These are phyloP conservation scores for Lasiommata megera DNA, from an alignment of 2,888 invertebrate species.

Conservation along the genomic window DNA sequence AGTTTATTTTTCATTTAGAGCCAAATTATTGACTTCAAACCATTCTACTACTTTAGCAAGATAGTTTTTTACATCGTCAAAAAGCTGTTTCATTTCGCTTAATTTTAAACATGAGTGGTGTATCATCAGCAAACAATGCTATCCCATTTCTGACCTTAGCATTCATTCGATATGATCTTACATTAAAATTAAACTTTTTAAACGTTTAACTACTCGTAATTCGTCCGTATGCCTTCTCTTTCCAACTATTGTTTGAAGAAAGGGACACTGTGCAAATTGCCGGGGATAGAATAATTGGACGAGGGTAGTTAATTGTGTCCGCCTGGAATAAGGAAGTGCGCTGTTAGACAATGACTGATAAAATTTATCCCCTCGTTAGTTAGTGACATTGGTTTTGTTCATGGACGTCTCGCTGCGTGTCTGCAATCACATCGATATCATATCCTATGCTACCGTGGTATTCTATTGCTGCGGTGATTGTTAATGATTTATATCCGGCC, in stretches of 20 bases:
- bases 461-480: too few relatives aligned
- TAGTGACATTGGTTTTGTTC: background rate
- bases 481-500: too few relatives aligned
- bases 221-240: conserved; percentile 6
- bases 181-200: conserved; percentile 1
- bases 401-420: background rate
- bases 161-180: background rate
- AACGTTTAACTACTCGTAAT: conserved; percentile 13
- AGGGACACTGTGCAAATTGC: conserved; percentile 17
- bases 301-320: conserved; percentile 26
- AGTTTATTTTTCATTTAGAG: too few relatives aligned
- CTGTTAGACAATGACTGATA: conserved; percentile 20
- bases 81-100: too few relatives aligned
- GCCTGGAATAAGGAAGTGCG: conserved; percentile 25
- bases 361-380: background rate
- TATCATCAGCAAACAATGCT: too few relatives aligned
- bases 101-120: too few relatives aligned
- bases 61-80: too few relatives aligned
- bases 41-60: too few relatives aligned
- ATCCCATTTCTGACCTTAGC: too few relatives aligned
- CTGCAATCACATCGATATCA: too few relatives aligned
- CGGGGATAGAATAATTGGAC: conserved; percentile 24
- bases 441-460: too few relatives aligned
- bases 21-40: too few relatives aligned
- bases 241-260: conserved; percentile 13